These are phyloP conservation scores for Nothobranchius kuhntae DNA, from an alignment of 2,113 vertebrate species.

Conservation along the genomic window DNA sequence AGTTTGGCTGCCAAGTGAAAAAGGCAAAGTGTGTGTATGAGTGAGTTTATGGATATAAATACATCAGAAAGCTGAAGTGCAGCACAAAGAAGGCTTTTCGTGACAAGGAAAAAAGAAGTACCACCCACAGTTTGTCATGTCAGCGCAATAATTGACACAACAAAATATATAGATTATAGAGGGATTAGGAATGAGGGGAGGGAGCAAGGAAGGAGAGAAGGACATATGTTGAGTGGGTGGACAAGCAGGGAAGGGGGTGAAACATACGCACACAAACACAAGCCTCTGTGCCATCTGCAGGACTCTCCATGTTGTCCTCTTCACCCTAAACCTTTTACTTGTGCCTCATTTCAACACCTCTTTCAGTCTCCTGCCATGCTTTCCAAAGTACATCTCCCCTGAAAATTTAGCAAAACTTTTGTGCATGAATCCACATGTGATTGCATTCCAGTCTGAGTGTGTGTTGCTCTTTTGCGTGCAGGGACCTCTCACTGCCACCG, in stretches of 20 bases:
- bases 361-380: constrained; percentile 3
- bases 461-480: constrained; percentile 53
- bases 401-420: constrained; percentile 8
- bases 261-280: constrained; percentile 34
- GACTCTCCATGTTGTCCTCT: constrained; percentile 47
- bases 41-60: constrained; percentile 65
- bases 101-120: constrained; percentile 15
- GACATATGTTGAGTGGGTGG: constrained; percentile 78
- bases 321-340: constrained; percentile 35
- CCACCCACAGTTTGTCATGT: constrained; percentile 22
- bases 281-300: constrained; percentile 71
- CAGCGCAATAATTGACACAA: constrained; percentile 25
- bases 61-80: constrained; percentile 60
- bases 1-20: constrained; percentile 62
- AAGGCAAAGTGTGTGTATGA: constrained; percentile 40
- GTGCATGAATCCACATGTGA: constrained; percentile 16
- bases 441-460: constrained; percentile 6
- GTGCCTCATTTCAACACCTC: neutral
- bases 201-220: constrained; percentile 7
- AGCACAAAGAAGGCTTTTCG: constrained; percentile 45
- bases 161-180: constrained; percentile 39
- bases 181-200: constrained; percentile 42
- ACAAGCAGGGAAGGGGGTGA: constrained; percentile 58
- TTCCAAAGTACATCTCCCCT: constrained; percentile 11
- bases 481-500: constrained; percentile 66